These are phyloP conservation scores for Lamproptera curius DNA, from an alignment of 2,888 invertebrate genomes.

Conservation along the genomic window DNA sequence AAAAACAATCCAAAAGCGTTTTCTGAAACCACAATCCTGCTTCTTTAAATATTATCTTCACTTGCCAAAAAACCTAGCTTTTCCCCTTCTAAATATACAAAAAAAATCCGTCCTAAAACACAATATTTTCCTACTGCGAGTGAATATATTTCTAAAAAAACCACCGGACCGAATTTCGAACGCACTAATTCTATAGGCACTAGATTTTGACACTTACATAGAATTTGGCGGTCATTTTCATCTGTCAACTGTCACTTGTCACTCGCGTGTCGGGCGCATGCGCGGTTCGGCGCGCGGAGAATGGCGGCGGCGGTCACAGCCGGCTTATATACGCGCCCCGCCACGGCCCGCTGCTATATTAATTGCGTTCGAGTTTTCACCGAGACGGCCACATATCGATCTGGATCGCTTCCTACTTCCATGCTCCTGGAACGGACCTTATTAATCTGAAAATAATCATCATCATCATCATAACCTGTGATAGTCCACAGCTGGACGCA, in stretches of 20 bases:
- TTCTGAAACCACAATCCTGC: constrained; percentile 65
- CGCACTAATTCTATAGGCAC: constrained; percentile 45
- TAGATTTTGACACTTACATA: constrained; percentile 72
- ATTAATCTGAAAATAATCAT: no score
- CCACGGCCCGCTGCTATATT: constrained; percentile 68
- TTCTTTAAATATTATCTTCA: no score
- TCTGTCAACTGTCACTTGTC: constrained; percentile 54
- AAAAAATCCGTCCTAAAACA: no score
- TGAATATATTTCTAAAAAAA: constrained; percentile 4
- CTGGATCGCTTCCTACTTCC: constrained; percentile 63
- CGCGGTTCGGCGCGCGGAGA: constrained; percentile 68
- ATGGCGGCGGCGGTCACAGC: constrained; percentile 49
- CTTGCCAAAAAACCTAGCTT: no score
- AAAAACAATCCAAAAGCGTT: constrained; percentile 32
- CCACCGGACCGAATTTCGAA: neutral
- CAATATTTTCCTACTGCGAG: no score
- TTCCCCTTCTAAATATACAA: no score
- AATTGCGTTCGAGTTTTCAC: constrained; percentile 71
- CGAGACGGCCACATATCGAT: constrained; percentile 47
- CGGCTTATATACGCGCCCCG: constrained; percentile 68
- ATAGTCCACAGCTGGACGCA: no score
- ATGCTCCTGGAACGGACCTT: constrained; percentile 38
- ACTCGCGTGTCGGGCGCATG: constrained; percentile 66
- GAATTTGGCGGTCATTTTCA: constrained; percentile 72
- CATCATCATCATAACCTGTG: no score